Evolutionary conservation across 2,888 invertebrate genomes (phyloP).

Genomic region (Sipha maydis): DNA sequence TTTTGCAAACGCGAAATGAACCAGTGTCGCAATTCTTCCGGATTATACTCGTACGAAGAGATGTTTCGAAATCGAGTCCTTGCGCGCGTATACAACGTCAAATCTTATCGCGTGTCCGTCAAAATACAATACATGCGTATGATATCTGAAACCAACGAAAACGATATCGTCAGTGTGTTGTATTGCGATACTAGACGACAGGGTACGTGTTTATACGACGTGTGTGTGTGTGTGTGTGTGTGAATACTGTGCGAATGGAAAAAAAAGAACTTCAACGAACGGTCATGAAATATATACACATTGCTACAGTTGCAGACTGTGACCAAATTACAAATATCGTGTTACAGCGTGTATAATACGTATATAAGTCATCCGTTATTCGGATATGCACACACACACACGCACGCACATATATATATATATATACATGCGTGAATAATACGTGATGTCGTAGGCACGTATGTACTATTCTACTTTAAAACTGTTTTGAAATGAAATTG

Average conservation of each 20-base stretch:
- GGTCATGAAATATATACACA: background rate
- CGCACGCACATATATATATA: too few species aligned
- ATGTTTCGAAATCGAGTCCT: background rate
- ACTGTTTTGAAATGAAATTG: background rate
- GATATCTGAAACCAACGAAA: background rate
- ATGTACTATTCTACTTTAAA: too few species aligned
- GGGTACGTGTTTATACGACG: background rate
- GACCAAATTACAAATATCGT: slow-evolving; percentile 37
- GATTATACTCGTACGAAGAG: background rate
- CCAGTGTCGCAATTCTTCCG: background rate
- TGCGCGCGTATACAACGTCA: background rate
- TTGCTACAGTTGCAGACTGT: background rate
- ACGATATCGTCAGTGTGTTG: background rate
- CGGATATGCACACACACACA: background rate
- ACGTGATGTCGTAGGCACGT: too few species aligned
- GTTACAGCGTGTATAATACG: slow-evolving; percentile 9
- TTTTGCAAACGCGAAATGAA: too few species aligned
- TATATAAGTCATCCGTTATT: background rate
- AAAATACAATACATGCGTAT: background rate
- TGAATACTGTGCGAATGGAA: background rate
- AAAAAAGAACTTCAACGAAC: slow-evolving; percentile 35
- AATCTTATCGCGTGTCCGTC: background rate
- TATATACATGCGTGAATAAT: background rate
- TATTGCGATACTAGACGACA: background rate
- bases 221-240: background rate